Conservation (phyloP, 2,113 vertebrate genomes). For the Hylia prasina region DNA sequence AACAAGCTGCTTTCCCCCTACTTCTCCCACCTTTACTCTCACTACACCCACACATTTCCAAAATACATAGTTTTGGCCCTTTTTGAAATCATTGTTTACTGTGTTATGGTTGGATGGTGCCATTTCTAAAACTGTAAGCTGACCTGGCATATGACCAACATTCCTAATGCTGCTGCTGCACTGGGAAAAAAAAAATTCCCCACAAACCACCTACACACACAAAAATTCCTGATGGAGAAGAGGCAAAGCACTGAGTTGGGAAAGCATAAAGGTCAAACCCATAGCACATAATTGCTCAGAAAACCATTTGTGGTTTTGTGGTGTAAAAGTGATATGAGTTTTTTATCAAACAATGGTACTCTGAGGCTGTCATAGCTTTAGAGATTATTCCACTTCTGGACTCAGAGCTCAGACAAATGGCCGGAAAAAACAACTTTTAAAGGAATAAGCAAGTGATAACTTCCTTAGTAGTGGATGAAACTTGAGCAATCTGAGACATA, state of each 20-base stretch:
- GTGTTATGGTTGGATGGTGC: not conserved
- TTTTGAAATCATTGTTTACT: not conserved
- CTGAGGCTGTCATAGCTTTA: not conserved
- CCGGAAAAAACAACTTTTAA: not conserved
- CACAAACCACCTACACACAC: not conserved
- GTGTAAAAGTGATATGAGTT: not conserved
- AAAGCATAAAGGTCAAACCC: not conserved
- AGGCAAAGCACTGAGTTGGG: not conserved
- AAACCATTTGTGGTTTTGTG: conserved; percentile 14
- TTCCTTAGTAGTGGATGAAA: not conserved
- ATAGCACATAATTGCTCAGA: not conserved
- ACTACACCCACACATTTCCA: not conserved
- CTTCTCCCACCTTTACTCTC: not conserved
- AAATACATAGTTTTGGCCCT: not conserved
- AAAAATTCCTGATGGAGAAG: not conserved
- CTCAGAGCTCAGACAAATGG: not conserved
- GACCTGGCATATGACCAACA: not conserved
- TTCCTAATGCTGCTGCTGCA: not conserved
- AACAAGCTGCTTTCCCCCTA: not conserved
- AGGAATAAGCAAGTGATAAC: not conserved
- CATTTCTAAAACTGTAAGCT: not conserved
- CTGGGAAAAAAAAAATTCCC: not conserved
- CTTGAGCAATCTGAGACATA: not conserved
- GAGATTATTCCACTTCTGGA: not conserved
- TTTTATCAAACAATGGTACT: not conserved